These are phyloP conservation scores for Zosterops pallidus DNA, from an alignment of 2,113 vertebrate genomes.

Conservation along the genomic window DNA sequence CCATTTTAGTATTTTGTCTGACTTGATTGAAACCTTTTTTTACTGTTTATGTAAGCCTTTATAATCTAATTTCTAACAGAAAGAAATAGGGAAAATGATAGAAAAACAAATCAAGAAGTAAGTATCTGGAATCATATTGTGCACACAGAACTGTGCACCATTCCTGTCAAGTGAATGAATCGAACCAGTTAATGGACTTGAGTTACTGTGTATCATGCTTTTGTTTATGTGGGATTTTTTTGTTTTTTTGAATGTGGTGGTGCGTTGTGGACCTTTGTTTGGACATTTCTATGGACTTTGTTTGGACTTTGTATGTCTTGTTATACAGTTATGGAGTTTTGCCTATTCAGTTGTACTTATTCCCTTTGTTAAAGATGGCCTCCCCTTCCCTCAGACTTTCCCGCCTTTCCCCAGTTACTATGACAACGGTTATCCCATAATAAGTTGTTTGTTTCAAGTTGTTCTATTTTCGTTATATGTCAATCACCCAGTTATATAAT, in stretches of 20 bases:
- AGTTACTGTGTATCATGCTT: background rate
- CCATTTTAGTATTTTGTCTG: background rate
- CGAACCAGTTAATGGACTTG: background rate
- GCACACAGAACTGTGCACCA: background rate
- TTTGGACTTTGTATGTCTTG: too few relatives aligned
- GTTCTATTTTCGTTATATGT: too few relatives aligned
- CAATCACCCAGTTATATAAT: too few relatives aligned
- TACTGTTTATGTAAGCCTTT: background rate
- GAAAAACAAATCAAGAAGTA: background rate
- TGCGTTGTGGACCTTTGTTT: too few relatives aligned
- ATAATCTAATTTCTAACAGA: background rate
- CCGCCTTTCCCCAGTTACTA: too few relatives aligned
- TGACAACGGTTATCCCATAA: too few relatives aligned
- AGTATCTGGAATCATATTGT: background rate
- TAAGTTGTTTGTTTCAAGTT: too few relatives aligned
- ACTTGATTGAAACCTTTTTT: background rate
- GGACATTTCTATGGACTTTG: too few relatives aligned
- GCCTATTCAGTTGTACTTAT: too few relatives aligned
- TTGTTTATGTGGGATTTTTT: rapidly evolving
- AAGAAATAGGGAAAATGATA: background rate
- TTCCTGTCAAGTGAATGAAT: background rate
- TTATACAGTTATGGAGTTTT: too few relatives aligned
- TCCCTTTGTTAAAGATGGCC: too few relatives aligned
- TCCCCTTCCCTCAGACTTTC: too few relatives aligned
- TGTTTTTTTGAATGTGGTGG: background rate